Conservation (phyloP, 2,888 invertebrate genomes). For the Heliconius ethilla region DNA sequence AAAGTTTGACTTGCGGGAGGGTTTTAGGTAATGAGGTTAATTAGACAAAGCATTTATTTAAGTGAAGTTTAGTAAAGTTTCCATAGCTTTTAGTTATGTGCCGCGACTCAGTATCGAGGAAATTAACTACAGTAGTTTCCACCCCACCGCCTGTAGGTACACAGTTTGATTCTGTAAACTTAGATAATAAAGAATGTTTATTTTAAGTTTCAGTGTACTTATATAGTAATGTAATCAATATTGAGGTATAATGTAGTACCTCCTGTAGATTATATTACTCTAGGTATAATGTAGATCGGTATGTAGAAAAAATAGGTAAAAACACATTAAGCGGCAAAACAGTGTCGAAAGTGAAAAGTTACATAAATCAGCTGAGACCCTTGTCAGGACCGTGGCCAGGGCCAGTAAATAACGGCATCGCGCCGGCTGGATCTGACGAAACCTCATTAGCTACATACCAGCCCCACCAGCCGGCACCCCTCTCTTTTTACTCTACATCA, state of each 20-base stretch:
- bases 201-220: background rate
- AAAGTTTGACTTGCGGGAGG: background rate
- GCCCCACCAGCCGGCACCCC: constrained; percentile 39
- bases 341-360: constrained; percentile 67
- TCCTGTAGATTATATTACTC: background rate
- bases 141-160: background rate
- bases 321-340: constrained; percentile 56
- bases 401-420: constrained; percentile 66
- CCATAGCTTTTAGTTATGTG: constrained; percentile 34
- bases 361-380: constrained; percentile 77
- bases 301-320: constrained; percentile 39
- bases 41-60: constrained; percentile 18
- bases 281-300: constrained; percentile 1
- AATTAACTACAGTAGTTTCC: constrained; percentile 22
- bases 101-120: constrained; percentile 16
- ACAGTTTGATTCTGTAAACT: background rate
- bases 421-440: constrained; percentile 60
- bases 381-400: constrained; percentile 58
- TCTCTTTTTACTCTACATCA: constrained; percentile 35
- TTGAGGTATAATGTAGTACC: background rate
- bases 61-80: constrained; percentile 21
- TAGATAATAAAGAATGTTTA: background rate
- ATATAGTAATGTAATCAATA: background rate
- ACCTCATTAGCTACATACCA: constrained; percentile 49
- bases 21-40: constrained; percentile 11